Evolutionary conservation across 2,888 invertebrate genomes (phyloP), one percentile per base, ranked within the genome.

Genomic region (Drosophila conformis): DNA sequence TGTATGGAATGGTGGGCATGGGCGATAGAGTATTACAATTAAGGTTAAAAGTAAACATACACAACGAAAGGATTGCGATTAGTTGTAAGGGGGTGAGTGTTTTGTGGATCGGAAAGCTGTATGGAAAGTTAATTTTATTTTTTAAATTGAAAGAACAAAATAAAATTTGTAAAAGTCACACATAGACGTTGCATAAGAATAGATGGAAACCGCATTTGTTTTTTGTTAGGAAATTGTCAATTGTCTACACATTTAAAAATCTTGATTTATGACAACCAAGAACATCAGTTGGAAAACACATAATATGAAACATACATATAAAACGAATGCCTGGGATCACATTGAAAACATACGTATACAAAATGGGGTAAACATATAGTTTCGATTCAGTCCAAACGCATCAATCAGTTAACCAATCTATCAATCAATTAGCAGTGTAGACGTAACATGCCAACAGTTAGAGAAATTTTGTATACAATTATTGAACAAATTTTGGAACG

Each of bases 171-270:
- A 54, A 72, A 82, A 85, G 91, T 91, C 91, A 91, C 91, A 91
- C 91, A 91, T 86, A 91, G 90, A 91, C 91, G 87, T 91, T 91
- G 91, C 91, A 89, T 87, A 85, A 75, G 83, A 82, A 76, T 71
- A 85, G 82, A 87, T 82, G 69, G 70, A 84, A 74, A 87, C 78
- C 73, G 72, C 73, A 70, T 67, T 52, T 71, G 42, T 68, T 27
- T 25, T 11, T 13, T 29, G 21, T 36, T 29, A 18, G 46, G 51
- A 49, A 4, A 31, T 57, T 46, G 13, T 54, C 21, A 59, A 52
- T 42, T 56, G 56, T 69, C 74, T 78, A 78, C 71, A 78, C 70
- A 78, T 33, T 60, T 48, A 65, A n/a, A 18, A 27, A n/a, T 59
- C 54, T 70, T 61, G 49, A 15, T 51, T 49, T 25, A 11, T 1